phyloP scores from a whole-genome alignment of 2,888 invertebrate genomes.

The Eupsilia transversa region DNA sequence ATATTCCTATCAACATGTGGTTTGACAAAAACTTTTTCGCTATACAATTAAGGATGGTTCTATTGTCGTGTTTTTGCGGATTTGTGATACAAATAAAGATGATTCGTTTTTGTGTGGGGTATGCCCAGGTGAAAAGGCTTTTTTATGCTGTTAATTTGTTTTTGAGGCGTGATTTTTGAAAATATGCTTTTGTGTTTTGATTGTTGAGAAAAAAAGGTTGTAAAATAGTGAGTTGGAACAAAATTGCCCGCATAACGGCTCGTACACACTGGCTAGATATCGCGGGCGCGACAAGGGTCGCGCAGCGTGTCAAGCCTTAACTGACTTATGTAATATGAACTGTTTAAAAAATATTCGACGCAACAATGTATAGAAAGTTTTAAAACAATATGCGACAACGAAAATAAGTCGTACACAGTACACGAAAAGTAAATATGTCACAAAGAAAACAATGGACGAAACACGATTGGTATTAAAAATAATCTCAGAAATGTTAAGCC shows the following conservation, averaged over 20 bases:
- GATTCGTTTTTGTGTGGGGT: constrained; percentile 55
- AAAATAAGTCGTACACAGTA: constrained; percentile 69
- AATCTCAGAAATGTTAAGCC: constrained; percentile 79
- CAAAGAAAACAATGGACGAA: constrained; percentile 85
- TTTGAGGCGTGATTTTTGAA: constrained; percentile 3
- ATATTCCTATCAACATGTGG: constrained; percentile 84
- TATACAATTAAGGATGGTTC: constrained; percentile 66
- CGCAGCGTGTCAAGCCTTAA: too few relatives aligned
- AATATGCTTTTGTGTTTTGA: not conserved
- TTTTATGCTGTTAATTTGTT: constrained; percentile 40
- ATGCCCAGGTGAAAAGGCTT: constrained; percentile 44
- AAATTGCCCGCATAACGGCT: not conserved
- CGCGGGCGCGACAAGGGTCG: too few relatives aligned
- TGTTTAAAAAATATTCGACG: constrained; percentile 58
- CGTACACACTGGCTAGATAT: too few relatives aligned
- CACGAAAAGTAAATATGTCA: constrained; percentile 83
- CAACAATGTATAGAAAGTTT: constrained; percentile 57
- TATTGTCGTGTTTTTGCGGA: constrained; percentile 67
- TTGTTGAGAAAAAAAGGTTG: not conserved
- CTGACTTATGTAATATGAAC: constrained; percentile 24
- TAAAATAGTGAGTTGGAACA: not conserved
- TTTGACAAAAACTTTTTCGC: constrained; percentile 73
- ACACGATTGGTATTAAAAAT: constrained; percentile 83
- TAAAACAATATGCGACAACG: constrained; percentile 71
- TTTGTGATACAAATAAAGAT: constrained; percentile 57